phyloP scores from a whole-genome alignment of 2,888 invertebrate genomes.

The Colletes collaris region DNA sequence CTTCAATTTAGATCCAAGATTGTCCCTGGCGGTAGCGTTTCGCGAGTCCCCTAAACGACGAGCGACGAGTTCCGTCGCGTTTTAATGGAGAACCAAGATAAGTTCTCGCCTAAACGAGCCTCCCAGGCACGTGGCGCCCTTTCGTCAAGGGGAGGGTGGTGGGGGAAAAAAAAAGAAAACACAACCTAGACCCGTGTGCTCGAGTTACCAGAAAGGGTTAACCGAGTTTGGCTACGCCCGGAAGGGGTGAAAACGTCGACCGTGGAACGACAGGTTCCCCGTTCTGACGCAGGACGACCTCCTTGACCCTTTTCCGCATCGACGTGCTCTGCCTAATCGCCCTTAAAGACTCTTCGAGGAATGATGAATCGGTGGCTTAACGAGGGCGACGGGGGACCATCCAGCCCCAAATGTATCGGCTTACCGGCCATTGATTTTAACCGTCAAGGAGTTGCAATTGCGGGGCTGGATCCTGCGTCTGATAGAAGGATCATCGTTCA shows the following conservation, averaged over 20 bases:
- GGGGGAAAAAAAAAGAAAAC: not conserved
- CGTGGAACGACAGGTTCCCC: conserved; percentile 22
- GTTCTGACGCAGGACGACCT: conserved; percentile 36
- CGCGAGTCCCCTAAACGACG: not conserved
- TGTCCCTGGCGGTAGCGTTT: conserved; percentile 15
- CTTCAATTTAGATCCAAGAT: conserved; percentile 41
- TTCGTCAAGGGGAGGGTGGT: not conserved
- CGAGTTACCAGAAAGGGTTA: conserved; percentile 53
- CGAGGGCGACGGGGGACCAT: conserved; percentile 53
- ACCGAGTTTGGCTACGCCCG: conserved; percentile 30
- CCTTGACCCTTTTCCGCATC: conserved; percentile 57
- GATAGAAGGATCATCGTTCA: conserved; percentile 19
- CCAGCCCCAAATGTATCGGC: conserved; percentile 46
- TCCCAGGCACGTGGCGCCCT: conserved; percentile 21
- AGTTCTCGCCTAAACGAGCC: conserved; percentile 35
- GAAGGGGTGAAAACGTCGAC: conserved; percentile 39
- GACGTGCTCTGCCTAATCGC: conserved; percentile 59
- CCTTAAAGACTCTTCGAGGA: conserved; percentile 67
- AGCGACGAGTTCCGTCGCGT: conserved; percentile 6
- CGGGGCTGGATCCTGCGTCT: conserved; percentile 4
- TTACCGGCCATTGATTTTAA: conserved; percentile 52
- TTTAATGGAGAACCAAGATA: conserved; percentile 26
- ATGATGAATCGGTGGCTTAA: conserved; percentile 72
- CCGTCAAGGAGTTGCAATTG: conserved; percentile 16
- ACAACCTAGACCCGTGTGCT: not conserved